These are phyloP conservation scores for Phasianus colchicus DNA, from an alignment of 2,113 vertebrate genomes.

Conservation along the genomic window DNA sequence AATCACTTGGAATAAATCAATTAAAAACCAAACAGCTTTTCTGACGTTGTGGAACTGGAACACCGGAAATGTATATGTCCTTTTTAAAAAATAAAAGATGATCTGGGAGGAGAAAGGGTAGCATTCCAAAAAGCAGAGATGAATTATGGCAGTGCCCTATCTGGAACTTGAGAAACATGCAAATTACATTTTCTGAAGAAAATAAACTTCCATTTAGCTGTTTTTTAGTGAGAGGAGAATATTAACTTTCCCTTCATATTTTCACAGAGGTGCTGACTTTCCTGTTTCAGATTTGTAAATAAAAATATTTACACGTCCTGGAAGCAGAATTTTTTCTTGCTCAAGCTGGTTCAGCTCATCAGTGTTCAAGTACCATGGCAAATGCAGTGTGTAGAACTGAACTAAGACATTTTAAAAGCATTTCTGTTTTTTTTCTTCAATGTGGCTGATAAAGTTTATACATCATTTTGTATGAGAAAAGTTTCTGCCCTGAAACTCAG, in stretches of 20 bases:
- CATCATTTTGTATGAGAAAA: not conserved
- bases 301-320: not conserved
- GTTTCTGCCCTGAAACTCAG: not conserved
- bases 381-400: not conserved
- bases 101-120: not conserved
- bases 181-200: not conserved
- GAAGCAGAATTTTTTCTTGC: not conserved
- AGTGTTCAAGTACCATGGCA: not conserved
- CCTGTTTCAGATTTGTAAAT: not conserved
- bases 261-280: not conserved
- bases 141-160: not conserved
- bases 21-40: not conserved
- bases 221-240: not conserved
- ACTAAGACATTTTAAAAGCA: not conserved
- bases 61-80: not conserved
- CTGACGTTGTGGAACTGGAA: not conserved
- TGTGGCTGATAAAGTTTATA: not conserved
- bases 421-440: not conserved
- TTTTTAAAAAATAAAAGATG: not conserved
- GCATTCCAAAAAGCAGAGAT: not conserved
- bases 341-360: not conserved
- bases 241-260: not conserved
- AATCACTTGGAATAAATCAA: not conserved
- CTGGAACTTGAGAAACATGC: not conserved
- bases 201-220: not conserved